Percentiles rank a stretch among this genome's conserved stretches.
Conservation (phyloP, 2,113 vertebrate genomes). For the Leucoraja erinaceus region DNA sequence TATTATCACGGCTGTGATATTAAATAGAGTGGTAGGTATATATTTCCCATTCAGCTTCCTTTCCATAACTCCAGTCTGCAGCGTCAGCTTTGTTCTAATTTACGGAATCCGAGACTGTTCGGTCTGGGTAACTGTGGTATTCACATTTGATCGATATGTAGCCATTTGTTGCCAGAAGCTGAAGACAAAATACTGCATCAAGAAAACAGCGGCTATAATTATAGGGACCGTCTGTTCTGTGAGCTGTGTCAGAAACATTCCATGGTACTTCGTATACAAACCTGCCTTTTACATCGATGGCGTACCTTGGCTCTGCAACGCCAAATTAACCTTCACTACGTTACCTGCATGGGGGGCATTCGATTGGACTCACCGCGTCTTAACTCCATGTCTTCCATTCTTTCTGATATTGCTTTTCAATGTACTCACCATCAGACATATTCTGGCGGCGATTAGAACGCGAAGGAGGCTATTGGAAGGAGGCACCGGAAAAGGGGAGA, state of each 20-base stretch:
- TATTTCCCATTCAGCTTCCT: neutral
- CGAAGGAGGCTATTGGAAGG: neutral
- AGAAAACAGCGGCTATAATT: neutral
- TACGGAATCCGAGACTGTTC: neutral
- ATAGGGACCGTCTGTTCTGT: neutral
- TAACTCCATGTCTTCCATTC: neutral
- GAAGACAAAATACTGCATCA: too few species aligned
- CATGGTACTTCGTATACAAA: neutral
- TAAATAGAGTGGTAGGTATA: too few species aligned
- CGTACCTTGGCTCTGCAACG: neutral
- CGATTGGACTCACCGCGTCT: neutral
- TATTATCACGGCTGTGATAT: too few species aligned
- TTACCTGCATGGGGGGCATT: neutral
- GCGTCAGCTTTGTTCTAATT: neutral
- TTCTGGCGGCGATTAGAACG: neutral
- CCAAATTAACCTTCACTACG: too few species aligned
- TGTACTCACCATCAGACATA: neutral
- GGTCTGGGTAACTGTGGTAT: neutral
- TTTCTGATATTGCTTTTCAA: neutral
- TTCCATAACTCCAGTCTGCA: neutral
- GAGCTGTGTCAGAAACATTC: neutral
- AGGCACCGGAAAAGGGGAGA: neutral
- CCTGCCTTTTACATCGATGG: neutral
- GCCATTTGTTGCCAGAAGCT: too few species aligned
- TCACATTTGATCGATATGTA: too few species aligned